Base-by-base conservation (phyloP, 2,113 vertebrate species). In the Thomomys bottae region DNA sequence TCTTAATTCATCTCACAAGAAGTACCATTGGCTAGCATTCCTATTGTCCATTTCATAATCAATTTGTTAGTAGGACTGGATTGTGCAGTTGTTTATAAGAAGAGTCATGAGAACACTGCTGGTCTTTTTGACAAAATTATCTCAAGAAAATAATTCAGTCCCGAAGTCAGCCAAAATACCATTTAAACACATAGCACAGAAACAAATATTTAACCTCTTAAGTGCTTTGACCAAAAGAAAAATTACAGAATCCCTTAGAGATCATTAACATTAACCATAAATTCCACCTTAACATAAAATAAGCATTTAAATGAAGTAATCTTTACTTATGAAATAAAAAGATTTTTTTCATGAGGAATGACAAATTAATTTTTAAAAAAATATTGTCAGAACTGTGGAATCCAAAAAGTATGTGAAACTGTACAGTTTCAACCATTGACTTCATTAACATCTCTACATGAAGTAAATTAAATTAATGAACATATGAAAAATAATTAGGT, bases 201-300 rank as follows among this genome's bases (percentile, higher is more conserved):
- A 96, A 80, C 45, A 96, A 97, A 95, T 85, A 87, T 76, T 96
- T 95, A 96, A 84, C 91, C 94, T 85, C 77, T 93, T 93, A 96
- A 68, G 67, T 96, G 93, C 82, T 96, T 95, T 95, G 96, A 87
- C 73, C 49, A 84, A 85, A 11, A 93, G 64, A 94, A 95, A 80
- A 96, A 97, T 94, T 92, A 95, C 36, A 94, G 86, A 36, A 92
- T 80, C 26, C 32, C 38, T 45, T 54, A 70, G 9, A 78, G 59
- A 67, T 2, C 95, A 95, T 82, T 54, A 92, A 92, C 92, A 93
- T 73, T 92, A 96, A 96, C 82, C 93, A 84, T 28, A 96, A 93
- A 57, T 42, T 92, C 70, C 38, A 54, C 82, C 23, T 72, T 67
- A 84, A 94, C 78, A 86, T 70, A 95, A 91, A 96, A 88, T 61